Evolutionary conservation across 2,113 vertebrate species (phyloP), one percentile per base, ranked within the genome.

Genomic region (Otolemur garnettii): DNA sequence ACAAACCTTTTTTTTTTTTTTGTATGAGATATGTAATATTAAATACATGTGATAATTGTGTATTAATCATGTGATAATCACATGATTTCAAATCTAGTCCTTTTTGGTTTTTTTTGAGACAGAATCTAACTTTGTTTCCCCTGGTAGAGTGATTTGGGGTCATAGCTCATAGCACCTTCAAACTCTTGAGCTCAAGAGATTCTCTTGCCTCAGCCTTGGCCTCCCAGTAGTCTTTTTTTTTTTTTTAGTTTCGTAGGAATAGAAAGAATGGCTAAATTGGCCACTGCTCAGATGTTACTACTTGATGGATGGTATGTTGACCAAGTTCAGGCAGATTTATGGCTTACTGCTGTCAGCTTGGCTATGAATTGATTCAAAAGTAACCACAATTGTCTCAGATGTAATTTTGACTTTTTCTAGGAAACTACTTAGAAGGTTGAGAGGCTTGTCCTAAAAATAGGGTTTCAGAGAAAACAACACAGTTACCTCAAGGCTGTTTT

Each of bases 401-500:
- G 15, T 85, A 19, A 75, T 55, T 95, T 75, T 88, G 59, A 94
- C 3, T 64, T 14, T 85, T 81, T 90, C 35, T 71, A 87, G 59
- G 24, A 94, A 93, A 60, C 4, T 9, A 75, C 7, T 82, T n/a
- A 60, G 15, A 14, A 89, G 5, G 22, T 17, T 79, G 86, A 69
- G 22, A 80, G 17, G 14, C 18, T 68, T 71, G 26, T 92, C 55
- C 35, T 66, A 38, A 68, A 80, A 79, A 78, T n/a, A 82, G 35
- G 28, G 13, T n/a, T 94, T 83, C 0, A 57, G 26, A 50, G 64
- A 82, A 91, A 80, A 26, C 21, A 77, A 79, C 53, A 30, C 2
- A 42, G 33, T 90, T 79, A 74, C 5, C 6, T 79, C 50, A 87
- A 80, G 17, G 33, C 17, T 92, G 5, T 90, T 75, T 75, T 84